Base-by-base conservation (phyloP, 2,888 invertebrate genomes). In the Parnassius glacialis region DNA sequence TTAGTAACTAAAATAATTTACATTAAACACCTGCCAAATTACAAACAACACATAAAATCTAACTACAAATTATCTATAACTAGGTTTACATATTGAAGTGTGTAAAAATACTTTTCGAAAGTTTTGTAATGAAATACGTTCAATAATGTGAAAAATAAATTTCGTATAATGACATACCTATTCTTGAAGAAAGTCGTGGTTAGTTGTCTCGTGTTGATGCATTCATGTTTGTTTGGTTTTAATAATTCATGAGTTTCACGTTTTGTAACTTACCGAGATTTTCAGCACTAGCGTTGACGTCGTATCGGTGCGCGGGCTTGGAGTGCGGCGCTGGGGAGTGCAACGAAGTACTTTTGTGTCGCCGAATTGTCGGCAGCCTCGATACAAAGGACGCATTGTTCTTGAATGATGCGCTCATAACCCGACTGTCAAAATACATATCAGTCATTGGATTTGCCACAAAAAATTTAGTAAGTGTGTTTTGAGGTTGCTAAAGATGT, bases 361-460 rank as follows among this genome's bases (percentile, higher is more conserved):
- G 93, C 65, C 96, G 94, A 85, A 97, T 96, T 68, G 96, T 97
- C 74, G 97, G 97, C 87, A 97, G 93, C 73, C 97, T 94, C 79
- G 97, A 96, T 84, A 97, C 97, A 92, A 97, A 97, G 62, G 97
- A 97, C 73, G 97, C 95, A 91, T 97, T 97, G 93, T 97, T 96
- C 93, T 97, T 97, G 93, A 97, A 97, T 87, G 96, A 96, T 80
- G 95, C 94, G 80, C 92, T 88, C 89, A 91, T 91, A 85, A 94
- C 94, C 80, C 95, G 94, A 90, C 95, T 95, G 92, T 78, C 81
- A 80, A 84, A 73, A 65, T 67, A 70, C 70, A 74, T 62, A 65
- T 64, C 64, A 52, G 67, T 71, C 65, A 71, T 69, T 67, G 52
- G 52, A 16, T 65, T 64, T 44, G 20, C 41, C 48, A 60, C 52